These are phyloP conservation scores for Regulus satrapa DNA, from an alignment of 2,113 vertebrate genomes.

Conservation along the genomic window DNA sequence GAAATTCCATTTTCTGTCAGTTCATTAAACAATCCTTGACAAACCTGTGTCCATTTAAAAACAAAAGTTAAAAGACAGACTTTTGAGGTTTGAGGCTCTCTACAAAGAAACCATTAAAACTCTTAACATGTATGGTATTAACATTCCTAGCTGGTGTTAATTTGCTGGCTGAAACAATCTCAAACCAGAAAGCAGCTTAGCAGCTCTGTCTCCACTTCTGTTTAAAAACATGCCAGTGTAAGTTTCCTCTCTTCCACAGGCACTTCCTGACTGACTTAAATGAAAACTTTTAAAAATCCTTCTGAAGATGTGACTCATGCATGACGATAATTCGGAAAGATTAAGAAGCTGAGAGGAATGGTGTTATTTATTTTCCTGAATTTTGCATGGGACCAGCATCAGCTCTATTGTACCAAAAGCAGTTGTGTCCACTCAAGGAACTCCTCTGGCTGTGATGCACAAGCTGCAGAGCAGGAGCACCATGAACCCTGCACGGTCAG, in stretches of 20 bases:
- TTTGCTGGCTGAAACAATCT: neutral
- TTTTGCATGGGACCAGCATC: neutral
- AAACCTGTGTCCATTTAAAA: conserved; percentile 76
- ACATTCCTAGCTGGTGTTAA: neutral
- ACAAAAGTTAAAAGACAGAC: neutral
- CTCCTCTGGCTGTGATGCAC: neutral
- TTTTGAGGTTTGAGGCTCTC: neutral
- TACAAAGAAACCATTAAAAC: neutral
- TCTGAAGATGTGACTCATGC: fast-evolving
- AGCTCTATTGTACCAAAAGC: neutral
- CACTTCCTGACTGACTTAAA: neutral
- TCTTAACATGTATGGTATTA: neutral
- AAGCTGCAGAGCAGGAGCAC: neutral
- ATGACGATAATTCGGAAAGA: neutral
- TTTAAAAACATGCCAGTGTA: neutral
- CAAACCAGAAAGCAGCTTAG: neutral
- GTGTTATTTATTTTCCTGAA: neutral
- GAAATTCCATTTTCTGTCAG: conserved; percentile 83
- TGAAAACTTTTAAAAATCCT: neutral
- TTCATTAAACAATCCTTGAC: conserved; percentile 86
- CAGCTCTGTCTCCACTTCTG: neutral
- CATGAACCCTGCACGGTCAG: neutral
- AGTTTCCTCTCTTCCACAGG: neutral
- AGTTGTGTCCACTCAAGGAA: neutral
- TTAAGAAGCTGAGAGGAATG: neutral